These are phyloP conservation scores for Cataglyphis livida DNA, from an alignment of 2,888 invertebrate species.

Conservation along the genomic window DNA sequence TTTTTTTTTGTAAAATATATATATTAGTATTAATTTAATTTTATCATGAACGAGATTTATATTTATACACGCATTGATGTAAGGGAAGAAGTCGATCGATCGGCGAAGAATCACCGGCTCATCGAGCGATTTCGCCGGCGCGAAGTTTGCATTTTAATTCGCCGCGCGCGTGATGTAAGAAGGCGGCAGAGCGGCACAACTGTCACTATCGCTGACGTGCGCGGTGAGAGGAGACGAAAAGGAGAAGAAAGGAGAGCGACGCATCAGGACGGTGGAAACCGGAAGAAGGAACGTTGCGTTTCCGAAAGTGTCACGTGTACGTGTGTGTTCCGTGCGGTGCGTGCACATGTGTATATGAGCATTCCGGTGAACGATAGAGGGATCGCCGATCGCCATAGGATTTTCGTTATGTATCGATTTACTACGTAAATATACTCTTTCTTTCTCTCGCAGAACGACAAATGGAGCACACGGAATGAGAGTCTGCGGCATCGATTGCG, in stretches of 20 bases:
- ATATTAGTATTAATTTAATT: background rate
- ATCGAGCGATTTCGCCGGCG: background rate
- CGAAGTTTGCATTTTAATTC: background rate
- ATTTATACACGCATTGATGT: background rate
- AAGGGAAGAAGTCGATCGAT: background rate
- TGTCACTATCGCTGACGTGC: conserved; percentile 18
- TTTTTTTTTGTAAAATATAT: too few species aligned
- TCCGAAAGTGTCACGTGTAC: background rate
- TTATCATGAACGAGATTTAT: background rate
- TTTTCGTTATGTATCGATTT: conserved; percentile 77
- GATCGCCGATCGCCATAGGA: conserved; percentile 39
- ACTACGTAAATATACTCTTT: conserved; percentile 69
- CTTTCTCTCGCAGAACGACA: conserved; percentile 58
- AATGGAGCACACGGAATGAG: conserved; percentile 75
- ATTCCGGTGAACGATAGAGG: conserved; percentile 27
- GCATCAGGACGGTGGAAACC: background rate
- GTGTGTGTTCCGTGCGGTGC: background rate
- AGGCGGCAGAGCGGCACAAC: background rate
- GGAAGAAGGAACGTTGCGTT: conserved; percentile 3
- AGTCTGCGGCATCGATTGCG: conserved; percentile 65
- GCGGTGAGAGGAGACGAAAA: background rate
- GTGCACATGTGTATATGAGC: background rate
- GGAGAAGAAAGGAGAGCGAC: background rate
- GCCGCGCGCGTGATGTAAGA: background rate
- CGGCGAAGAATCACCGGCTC: background rate